A percentile compares a stretch with the other conserved stretches of the same genome.
These are phyloP conservation scores for Pterocles orientalis DNA, from an alignment of 2,113 vertebrate species.

Conservation along the genomic window DNA sequence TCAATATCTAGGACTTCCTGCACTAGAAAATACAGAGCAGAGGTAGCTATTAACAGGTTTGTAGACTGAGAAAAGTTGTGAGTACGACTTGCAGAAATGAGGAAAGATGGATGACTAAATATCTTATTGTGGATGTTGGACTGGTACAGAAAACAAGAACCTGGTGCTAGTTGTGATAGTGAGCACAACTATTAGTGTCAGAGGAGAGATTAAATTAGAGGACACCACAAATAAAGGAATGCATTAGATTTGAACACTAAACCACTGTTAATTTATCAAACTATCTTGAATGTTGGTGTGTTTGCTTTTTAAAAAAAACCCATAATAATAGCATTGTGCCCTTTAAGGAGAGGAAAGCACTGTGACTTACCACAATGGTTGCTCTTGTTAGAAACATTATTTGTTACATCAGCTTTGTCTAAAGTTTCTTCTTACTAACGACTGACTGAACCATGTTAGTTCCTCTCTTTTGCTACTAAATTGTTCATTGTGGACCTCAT, in stretches of 20 bases:
- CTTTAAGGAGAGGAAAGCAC: not conserved
- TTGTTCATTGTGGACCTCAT: not conserved
- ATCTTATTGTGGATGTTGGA: not conserved
- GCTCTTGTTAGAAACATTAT: not conserved
- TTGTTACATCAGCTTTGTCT: not conserved
- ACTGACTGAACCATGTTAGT: not conserved
- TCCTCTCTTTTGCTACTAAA: not conserved
- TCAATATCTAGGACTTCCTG: not conserved
- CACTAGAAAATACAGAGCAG: not conserved
- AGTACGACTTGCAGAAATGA: not conserved
- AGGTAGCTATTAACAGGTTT: not conserved
- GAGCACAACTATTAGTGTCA: not conserved
- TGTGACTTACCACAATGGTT: not conserved
- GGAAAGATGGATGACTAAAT: not conserved
- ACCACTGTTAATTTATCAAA: not conserved
- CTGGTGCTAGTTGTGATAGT: not conserved
- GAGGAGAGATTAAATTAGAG: slow-evolving; percentile 9
- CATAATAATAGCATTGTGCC: not conserved
- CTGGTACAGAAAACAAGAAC: not conserved
- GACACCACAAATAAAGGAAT: not conserved
- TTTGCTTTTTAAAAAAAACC: not conserved
- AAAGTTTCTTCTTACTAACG: not conserved
- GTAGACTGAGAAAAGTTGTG: not conserved
- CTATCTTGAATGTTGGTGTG: not conserved
- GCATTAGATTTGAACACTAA: not conserved